Conservation (phyloP, 2,113 vertebrate species). For the Microtus richardsoni region DNA sequence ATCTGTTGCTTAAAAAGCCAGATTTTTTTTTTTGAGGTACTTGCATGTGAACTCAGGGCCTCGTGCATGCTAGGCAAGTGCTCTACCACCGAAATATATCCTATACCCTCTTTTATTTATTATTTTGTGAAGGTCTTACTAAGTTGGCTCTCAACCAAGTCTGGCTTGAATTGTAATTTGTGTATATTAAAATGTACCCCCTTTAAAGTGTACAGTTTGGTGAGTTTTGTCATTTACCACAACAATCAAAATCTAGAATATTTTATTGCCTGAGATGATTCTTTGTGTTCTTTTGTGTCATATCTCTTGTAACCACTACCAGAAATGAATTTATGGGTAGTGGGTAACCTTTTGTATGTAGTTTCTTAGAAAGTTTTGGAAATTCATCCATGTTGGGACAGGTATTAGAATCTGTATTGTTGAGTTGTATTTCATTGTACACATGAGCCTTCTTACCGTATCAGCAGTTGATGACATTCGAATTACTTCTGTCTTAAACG, state of each 20-base stretch:
- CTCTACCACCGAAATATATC: neutral
- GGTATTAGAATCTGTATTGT: neutral
- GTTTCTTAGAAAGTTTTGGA: slow-evolving; percentile 6
- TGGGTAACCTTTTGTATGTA: neutral
- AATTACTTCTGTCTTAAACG: neutral
- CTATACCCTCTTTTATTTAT: neutral
- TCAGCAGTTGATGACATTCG: neutral
- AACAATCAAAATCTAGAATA: neutral
- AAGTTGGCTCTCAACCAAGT: neutral
- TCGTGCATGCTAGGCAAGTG: neutral
- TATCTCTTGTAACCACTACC: neutral
- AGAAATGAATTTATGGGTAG: neutral
- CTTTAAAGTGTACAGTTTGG: neutral
- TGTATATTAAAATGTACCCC: neutral
- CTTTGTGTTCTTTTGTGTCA: neutral
- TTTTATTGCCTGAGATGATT: neutral
- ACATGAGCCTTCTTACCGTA: neutral
- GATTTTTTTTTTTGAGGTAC: neutral
- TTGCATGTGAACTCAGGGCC: neutral
- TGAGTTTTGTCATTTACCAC: neutral
- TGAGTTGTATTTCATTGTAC: neutral
- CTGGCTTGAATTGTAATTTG: slow-evolving; percentile 11
- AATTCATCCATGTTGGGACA: neutral
- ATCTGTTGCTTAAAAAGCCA: neutral
- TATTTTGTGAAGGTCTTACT: neutral